phyloP scores from a whole-genome alignment of 1,140 invertebrate species.

The Drosophila pseudoananassae region DNA sequence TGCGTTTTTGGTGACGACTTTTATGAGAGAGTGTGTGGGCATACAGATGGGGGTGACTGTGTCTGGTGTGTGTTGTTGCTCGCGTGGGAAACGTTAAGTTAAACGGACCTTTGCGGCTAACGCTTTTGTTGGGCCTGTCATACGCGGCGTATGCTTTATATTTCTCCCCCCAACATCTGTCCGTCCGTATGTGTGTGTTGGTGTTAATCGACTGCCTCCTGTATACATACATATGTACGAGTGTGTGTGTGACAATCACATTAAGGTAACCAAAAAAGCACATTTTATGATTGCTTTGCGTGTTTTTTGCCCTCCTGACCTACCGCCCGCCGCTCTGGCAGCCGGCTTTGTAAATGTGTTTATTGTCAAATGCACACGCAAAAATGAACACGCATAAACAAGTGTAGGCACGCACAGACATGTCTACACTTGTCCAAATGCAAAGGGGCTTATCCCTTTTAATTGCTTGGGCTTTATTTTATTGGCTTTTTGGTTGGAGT shows the following conservation, averaged over 20 bases:
- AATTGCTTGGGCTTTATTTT: neutral
- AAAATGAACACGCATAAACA: conserved; percentile 32
- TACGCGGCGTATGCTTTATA: conserved; percentile 54
- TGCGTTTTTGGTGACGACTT: conserved; percentile 30
- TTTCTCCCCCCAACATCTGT: conserved; percentile 9
- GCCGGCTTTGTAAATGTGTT: conserved; percentile 37
- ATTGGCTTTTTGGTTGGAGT: neutral
- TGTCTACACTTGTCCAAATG: neutral
- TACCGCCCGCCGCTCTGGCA: neutral
- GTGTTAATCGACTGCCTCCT: conserved; percentile 68
- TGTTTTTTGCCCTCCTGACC: conserved; percentile 21
- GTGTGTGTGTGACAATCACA: conserved; percentile 61
- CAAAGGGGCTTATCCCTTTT: neutral
- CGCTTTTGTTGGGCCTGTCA: conserved; percentile 48
- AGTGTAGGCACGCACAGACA: conserved; percentile 3
- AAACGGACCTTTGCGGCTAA: conserved; percentile 71
- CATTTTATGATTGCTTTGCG: conserved; percentile 75
- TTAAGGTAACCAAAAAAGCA: conserved; percentile 74
- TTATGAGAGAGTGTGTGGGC: conserved; percentile 25
- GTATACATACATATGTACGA: neutral
- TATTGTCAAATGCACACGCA: conserved; percentile 37
- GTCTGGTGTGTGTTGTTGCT: conserved; percentile 27
- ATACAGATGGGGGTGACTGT: neutral
- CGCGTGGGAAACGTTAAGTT: conserved; percentile 66
- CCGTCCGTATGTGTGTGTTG: conserved; percentile 17